These are phyloP conservation scores for Champsocephalus gunnari DNA, from an alignment of 2,797 vertebrate genomes.

Conservation along the genomic window DNA sequence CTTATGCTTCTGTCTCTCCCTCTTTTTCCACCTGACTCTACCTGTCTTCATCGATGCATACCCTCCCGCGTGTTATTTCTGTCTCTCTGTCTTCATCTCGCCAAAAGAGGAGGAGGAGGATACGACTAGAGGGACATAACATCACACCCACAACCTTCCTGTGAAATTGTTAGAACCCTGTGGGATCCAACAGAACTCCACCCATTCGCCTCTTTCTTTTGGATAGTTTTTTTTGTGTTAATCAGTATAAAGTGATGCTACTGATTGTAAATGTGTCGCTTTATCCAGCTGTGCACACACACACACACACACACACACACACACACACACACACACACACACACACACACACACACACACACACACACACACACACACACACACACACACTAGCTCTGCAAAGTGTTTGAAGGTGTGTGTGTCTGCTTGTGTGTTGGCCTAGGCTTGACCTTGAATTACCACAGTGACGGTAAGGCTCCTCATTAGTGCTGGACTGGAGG, in stretches of 20 bases:
- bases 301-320: not conserved
- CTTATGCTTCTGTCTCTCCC: slow-evolving; percentile 34
- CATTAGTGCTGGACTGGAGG: slow-evolving; percentile 82
- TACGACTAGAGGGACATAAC: slow-evolving; percentile 48
- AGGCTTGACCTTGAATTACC: slow-evolving; percentile 85
- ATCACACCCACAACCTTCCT: slow-evolving; percentile 59
- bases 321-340: no score
- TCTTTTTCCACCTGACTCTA: slow-evolving; percentile 39
- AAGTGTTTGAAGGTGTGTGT: slow-evolving; percentile 29
- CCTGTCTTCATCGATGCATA: slow-evolving; percentile 45
- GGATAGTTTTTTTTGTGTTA: not conserved
- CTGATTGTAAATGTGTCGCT: slow-evolving; percentile 17
- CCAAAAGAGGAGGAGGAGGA: slow-evolving; percentile 37
- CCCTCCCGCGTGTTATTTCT: slow-evolving; percentile 36
- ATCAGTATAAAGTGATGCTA: slow-evolving; percentile 13
- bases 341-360: not conserved
- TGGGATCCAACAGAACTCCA: slow-evolving; percentile 36
- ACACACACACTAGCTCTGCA: not conserved
- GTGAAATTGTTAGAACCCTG: slow-evolving; percentile 35
- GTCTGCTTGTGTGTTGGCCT: slow-evolving; percentile 66
- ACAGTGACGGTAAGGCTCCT: slow-evolving; percentile 78
- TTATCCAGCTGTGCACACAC: slow-evolving; percentile 28
- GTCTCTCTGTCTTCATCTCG: slow-evolving; percentile 28
- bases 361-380: not conserved
- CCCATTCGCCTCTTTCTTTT: slow-evolving; percentile 30